These are phyloP conservation scores for Sitta europaea DNA, from an alignment of 2,113 vertebrate species.

Conservation along the genomic window DNA sequence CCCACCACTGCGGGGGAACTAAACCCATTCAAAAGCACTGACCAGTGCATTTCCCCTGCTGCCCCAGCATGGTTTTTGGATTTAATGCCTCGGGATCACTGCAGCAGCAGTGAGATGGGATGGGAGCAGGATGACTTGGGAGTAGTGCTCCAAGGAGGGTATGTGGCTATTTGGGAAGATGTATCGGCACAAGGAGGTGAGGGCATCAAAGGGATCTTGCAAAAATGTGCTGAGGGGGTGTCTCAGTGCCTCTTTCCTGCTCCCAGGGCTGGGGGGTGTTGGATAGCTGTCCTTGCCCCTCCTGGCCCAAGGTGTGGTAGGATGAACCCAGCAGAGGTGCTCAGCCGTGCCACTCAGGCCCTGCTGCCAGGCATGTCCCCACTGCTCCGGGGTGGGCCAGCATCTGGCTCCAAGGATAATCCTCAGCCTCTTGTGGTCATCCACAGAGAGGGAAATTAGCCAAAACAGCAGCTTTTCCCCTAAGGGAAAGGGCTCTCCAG, in stretches of 20 bases:
- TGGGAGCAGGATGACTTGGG: fast-evolving
- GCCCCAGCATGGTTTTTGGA: fast-evolving
- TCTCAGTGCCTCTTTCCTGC: not conserved
- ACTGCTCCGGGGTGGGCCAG: not conserved
- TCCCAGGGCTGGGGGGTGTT: not conserved
- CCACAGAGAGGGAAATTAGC: not conserved
- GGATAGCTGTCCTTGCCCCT: not conserved
- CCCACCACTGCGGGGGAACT: not conserved
- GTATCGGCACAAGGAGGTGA: not conserved
- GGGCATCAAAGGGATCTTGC: not conserved
- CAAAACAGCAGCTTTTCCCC: not conserved
- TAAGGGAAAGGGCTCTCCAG: not conserved
- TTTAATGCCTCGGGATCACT: not conserved
- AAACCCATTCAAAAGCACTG: not conserved
- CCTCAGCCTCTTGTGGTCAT: not conserved
- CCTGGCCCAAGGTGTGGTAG: not conserved
- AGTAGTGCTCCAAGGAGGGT: not conserved
- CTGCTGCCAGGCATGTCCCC: not conserved
- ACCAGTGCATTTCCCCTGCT: not conserved
- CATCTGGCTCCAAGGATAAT: not conserved
- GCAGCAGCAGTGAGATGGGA: not conserved
- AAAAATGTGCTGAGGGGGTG: not conserved
- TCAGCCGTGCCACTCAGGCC: not conserved
- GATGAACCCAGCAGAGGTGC: not conserved
- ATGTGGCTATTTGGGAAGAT: not conserved